Conservation (phyloP, 1,140 invertebrate species). For the Neodiprion virginianus region DNA sequence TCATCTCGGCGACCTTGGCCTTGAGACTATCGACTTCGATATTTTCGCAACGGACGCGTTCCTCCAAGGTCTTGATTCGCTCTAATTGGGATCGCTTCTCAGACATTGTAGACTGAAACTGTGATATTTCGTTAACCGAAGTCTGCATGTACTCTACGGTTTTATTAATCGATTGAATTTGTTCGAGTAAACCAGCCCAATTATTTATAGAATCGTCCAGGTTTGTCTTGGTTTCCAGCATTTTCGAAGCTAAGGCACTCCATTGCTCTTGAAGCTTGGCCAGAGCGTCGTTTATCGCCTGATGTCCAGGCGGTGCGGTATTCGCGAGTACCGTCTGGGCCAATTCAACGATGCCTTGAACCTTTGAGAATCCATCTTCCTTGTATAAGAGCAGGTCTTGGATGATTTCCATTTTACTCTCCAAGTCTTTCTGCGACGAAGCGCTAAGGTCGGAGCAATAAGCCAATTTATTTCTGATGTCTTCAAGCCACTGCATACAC, state of each 20-base stretch:
- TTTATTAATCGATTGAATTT: slow-evolving; percentile 85
- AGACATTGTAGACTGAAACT: slow-evolving; percentile 79
- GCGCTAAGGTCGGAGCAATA: slow-evolving; percentile 84
- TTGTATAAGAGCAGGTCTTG: slow-evolving; percentile 87
- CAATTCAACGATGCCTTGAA: slow-evolving; percentile 85
- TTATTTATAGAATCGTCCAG: slow-evolving; percentile 90
- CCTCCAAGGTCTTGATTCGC: slow-evolving; percentile 83
- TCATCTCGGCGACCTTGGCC: slow-evolving; percentile 86
- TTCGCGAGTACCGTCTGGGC: slow-evolving; percentile 93
- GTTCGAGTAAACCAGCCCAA: slow-evolving; percentile 87
- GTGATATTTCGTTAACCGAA: slow-evolving; percentile 74
- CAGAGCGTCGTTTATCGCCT: slow-evolving; percentile 83
- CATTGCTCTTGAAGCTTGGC: slow-evolving; percentile 88
- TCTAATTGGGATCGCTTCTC: slow-evolving; percentile 88
- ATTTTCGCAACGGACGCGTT: slow-evolving; percentile 89
- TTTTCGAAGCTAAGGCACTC: slow-evolving; percentile 84
- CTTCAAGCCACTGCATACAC: slow-evolving; percentile 84
- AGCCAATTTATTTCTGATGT: slow-evolving; percentile 82
- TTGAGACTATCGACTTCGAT: slow-evolving; percentile 91
- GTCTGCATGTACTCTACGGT: slow-evolving; percentile 80
- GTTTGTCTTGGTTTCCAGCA: slow-evolving; percentile 87
- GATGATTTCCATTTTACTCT: slow-evolving; percentile 83
- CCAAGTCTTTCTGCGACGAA: slow-evolving; percentile 83
- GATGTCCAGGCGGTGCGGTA: slow-evolving; percentile 87
- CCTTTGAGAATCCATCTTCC: slow-evolving; percentile 89